phyloP scores from a whole-genome alignment of 2,113 vertebrate species.

The Machaerirhynchus nigripectus region DNA sequence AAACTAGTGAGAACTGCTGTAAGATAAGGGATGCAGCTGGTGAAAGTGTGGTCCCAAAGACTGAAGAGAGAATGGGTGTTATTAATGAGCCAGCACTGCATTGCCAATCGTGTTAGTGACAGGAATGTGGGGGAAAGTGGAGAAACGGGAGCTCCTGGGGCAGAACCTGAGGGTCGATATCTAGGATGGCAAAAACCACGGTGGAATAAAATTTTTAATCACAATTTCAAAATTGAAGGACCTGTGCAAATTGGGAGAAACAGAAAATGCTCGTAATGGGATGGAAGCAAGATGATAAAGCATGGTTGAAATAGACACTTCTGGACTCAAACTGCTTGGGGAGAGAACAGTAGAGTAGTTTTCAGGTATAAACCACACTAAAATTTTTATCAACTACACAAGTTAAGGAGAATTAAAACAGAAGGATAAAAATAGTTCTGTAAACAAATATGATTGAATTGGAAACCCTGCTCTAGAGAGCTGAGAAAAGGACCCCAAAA shows the following conservation, averaged over 20 bases:
- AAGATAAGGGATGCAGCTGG: not conserved
- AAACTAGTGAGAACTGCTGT: not conserved
- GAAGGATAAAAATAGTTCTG: not conserved
- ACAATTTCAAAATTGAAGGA: not conserved
- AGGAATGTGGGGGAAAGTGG: rapidly evolving
- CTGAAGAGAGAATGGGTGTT: not conserved
- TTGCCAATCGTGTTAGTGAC: not conserved
- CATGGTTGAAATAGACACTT: not conserved
- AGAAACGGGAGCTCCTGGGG: not conserved
- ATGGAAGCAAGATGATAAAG: not conserved
- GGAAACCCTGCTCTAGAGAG: not conserved
- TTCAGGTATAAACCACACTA: not conserved
- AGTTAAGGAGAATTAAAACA: not conserved
- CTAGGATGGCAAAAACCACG: not conserved
- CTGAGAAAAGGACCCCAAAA: not conserved
- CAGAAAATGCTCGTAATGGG: not conserved
- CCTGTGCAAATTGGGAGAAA: not conserved
- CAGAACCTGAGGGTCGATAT: not conserved
- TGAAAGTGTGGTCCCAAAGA: not conserved
- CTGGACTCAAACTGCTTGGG: not conserved
- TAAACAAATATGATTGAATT: not conserved
- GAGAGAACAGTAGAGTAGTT: not conserved
- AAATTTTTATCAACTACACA: not conserved
- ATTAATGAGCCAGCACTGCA: not conserved
- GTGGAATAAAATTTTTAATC: not conserved